These are phyloP conservation scores for Petrocephalus zakoni DNA, from an alignment of 2,113 vertebrate genomes.

Conservation along the genomic window DNA sequence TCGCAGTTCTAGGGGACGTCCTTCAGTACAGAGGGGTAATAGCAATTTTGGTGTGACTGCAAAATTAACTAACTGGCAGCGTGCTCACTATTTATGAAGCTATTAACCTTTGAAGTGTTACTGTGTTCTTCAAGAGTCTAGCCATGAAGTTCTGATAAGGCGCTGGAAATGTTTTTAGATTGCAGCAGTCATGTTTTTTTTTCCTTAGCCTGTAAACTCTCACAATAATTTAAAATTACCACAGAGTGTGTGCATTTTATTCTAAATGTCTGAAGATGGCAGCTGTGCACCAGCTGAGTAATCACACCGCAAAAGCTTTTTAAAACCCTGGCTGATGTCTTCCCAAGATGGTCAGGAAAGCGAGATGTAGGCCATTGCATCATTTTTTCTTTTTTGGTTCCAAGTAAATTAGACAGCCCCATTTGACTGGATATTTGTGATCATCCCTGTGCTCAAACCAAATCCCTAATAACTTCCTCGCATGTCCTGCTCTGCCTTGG, in stretches of 20 bases:
- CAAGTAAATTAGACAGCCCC: not conserved
- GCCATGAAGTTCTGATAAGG: not conserved
- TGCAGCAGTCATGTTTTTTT: not conserved
- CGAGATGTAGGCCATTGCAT: not conserved
- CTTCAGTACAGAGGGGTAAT: not conserved
- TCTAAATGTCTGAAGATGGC: not conserved
- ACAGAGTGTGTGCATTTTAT: not conserved
- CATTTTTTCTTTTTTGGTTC: not conserved
- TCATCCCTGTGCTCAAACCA: not conserved
- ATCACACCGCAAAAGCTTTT: not conserved
- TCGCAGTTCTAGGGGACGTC: not conserved
- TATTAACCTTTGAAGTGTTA: not conserved
- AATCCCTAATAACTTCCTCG: not conserved
- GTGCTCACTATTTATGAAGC: not conserved
- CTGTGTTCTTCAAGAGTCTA: not conserved
- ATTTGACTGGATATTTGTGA: not conserved
- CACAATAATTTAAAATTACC: not conserved
- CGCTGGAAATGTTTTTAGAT: not conserved
- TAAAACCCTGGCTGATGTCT: not conserved
- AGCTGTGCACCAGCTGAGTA: not conserved
- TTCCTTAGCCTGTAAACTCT: not conserved
- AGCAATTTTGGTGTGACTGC: not conserved
- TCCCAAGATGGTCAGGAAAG: not conserved
- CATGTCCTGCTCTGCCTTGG: not conserved
- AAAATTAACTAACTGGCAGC: not conserved